Evolutionary conservation across 2,888 invertebrate species (phyloP).

Genomic region (Dryocosmus kuriphilus): DNA sequence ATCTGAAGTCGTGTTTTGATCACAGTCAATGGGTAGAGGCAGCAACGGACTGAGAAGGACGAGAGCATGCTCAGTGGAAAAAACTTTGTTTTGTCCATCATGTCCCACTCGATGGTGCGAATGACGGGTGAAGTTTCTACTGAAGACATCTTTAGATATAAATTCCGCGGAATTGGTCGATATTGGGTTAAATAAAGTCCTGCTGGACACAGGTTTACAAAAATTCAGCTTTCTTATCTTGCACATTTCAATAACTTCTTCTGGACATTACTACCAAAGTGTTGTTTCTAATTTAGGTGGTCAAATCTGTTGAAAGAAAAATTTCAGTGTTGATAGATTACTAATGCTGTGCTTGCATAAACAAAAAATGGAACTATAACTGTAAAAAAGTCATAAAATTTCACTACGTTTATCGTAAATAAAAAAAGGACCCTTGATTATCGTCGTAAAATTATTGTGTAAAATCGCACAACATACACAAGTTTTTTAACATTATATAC

Average conservation of each 20-base stretch:
- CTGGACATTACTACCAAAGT: slow-evolving; percentile 67
- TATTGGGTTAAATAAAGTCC: slow-evolving; percentile 47
- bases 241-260: slow-evolving; percentile 71
- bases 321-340: not conserved
- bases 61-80: slow-evolving; percentile 95
- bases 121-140: slow-evolving; percentile 83
- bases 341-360: not conserved
- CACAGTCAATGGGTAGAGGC: slow-evolving; percentile 93
- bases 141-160: slow-evolving; percentile 73
- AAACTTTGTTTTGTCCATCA: slow-evolving; percentile 98
- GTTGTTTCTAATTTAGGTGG: slow-evolving; percentile 8
- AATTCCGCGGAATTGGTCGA: slow-evolving; percentile 37
- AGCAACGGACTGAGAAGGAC: slow-evolving; percentile 86
- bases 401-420: too few relatives aligned
- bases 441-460: too few relatives aligned
- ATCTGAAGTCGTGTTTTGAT: slow-evolving; percentile 96
- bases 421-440: too few relatives aligned
- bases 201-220: slow-evolving; percentile 43
- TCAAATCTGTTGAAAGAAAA: not conserved
- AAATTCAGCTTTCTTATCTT: slow-evolving; percentile 62
- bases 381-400: too few relatives aligned
- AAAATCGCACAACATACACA: too few relatives aligned
- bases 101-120: slow-evolving; percentile 96
- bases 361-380: not conserved
- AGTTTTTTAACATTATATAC: too few relatives aligned